Evolutionary conservation across 2,797 vertebrate genomes (phyloP), one percentile per base, ranked within the genome.

Genomic region (Sebastes variabilis): DNA sequence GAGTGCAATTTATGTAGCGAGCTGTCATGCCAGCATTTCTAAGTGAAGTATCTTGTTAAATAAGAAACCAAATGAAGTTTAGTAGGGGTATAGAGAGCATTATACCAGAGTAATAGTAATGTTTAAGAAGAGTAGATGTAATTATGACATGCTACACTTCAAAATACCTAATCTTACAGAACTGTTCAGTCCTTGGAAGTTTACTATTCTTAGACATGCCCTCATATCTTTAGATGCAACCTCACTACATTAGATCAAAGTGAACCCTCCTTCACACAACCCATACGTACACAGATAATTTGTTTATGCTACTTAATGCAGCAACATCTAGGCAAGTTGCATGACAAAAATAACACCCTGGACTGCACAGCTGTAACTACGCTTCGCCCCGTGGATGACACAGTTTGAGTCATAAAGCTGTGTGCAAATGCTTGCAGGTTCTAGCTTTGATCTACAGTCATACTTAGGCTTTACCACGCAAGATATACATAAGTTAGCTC

Each of bases 201-300:
- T 75, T 5, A n/a, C 55, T 77, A 80, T 86, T 83, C 86, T 88
- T 77, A 82, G 60, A 42, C 2, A 65, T 24, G 18, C 30, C 77
- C 75, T 81, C 55, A 38, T 55, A 80, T 80, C 82, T 79, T 84
- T 68, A 79, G 49, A 81, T 78, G 66, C 64, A 81, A 81, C 58
- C 81, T 83, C 74, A 20, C 58, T 70, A 36, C 73, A 80, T 79
- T 65, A 87, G 73, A 87, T 86, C 82, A 87, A 85, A 89, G 76
- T 73, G 66, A 83, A 62, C 54, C 61, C 8, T 71, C 13, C 77
- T 69, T 75, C 70, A 80, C 65, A 68, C 54, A 34, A 46, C 20
- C 60, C 77, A 64, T 34, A 70, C 72, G 58, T 64, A 66, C 62
- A 73, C 52, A 75, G 85, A 70, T 81, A 83, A 88, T 86, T 79